Base-by-base conservation (phyloP, 2,113 vertebrate genomes). In the Siniperca knerii region DNA sequence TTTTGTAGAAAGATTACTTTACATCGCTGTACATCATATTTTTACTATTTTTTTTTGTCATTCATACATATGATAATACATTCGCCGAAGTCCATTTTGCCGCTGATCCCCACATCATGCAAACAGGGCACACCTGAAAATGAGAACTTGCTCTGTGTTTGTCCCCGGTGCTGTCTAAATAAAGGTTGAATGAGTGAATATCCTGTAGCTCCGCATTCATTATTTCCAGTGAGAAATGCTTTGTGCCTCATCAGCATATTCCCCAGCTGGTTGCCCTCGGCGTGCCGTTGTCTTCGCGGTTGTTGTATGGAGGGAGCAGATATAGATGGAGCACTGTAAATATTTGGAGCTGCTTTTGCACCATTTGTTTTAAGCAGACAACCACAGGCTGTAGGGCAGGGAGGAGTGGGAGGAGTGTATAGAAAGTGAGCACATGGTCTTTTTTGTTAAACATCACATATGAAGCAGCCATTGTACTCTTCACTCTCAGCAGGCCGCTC, bases 161-260 rank as follows among this genome's bases (percentile, higher is more conserved):
- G 78, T 81, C 85, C 81, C 75, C 23, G 25, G 37, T 23, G 78
- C 83, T 81, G 86, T 89, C 87, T 85, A 81, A 92, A 89, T 82
- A 90, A 89, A 87, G 89, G 88, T 74, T 86, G 87, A 87, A 87
- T 85, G 89, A 90, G 77, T 83, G 82, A 92, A 85, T 87, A 91
- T 86, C 74, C 84, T 80, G 81, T 77, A 75, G 70, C 67, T 84
- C 75, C 10, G 2, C 57, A 40, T 92, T 93, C 91, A 92, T 92
- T 92, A 89, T 81, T 82, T 84, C 75, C 76, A 40, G 86, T 87
- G 91, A 92, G 84, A 60, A 89, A 82, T 89, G 88, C 72, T 81
- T 79, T 82, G 84, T 91, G 90, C 89, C 71, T 85, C 79, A 82
- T 94, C 93, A 93, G 93, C 93, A 92, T 85, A 85, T 91, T 93